Evolutionary conservation across 2,113 vertebrate genomes (phyloP).

Genomic region (Phaethornis superciliosus): DNA sequence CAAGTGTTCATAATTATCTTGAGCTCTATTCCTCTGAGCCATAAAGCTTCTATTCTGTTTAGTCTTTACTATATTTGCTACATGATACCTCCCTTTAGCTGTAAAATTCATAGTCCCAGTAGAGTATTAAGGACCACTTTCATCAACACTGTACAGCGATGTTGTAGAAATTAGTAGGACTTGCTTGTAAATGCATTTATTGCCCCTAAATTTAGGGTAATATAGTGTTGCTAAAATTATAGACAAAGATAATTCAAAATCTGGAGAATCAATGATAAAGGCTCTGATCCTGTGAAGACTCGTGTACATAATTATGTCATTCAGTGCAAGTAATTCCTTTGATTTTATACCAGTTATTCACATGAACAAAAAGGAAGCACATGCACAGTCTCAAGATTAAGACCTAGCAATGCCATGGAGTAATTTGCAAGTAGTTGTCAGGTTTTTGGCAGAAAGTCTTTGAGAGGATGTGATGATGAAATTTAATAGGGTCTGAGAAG

Average conservation of each 20-base stretch:
- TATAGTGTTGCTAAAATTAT: not conserved
- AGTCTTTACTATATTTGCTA: not conserved
- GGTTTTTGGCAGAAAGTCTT: not conserved
- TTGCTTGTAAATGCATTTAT: not conserved
- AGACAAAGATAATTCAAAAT: not conserved
- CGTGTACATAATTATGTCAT: not conserved
- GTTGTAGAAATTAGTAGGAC: not conserved
- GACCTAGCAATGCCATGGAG: not conserved
- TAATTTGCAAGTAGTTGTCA: not conserved
- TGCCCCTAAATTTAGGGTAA: not conserved
- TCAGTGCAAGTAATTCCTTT: not conserved
- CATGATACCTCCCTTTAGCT: not conserved
- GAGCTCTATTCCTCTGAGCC: not conserved
- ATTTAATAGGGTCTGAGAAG: not conserved
- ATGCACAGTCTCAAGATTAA: not conserved
- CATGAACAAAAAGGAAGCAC: not conserved
- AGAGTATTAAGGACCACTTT: not conserved
- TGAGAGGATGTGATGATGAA: not conserved
- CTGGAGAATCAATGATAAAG: not conserved
- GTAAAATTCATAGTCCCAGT: not conserved
- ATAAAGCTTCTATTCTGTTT: not conserved
- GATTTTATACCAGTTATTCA: not conserved
- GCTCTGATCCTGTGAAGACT: not conserved
- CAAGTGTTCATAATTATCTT: not conserved
- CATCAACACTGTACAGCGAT: not conserved